A percentile compares a stretch with the other conserved stretches of the same genome.
Evolutionary conservation across 2,113 vertebrate genomes (phyloP).

Genomic region (Eubucco bourcierii): DNA sequence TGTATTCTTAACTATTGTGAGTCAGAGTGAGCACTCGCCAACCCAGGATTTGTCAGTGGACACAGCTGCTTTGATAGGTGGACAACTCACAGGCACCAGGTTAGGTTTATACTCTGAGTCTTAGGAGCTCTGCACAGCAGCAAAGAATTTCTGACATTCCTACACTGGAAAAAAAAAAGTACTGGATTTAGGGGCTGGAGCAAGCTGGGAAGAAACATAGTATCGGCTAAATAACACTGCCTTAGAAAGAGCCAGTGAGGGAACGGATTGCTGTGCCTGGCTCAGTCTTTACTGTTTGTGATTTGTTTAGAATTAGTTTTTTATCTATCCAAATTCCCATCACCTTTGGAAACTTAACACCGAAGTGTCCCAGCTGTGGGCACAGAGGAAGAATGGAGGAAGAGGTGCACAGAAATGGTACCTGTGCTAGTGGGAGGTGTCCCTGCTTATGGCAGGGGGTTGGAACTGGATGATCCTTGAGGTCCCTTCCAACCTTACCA

Average conservation of each 20-base stretch:
- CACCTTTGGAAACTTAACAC: background rate
- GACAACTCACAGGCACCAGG: background rate
- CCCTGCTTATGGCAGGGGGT: too few species aligned
- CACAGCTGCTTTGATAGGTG: background rate
- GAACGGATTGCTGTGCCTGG: background rate
- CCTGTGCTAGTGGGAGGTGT: too few species aligned
- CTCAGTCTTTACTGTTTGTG: background rate
- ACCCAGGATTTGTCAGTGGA: background rate
- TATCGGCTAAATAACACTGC: background rate
- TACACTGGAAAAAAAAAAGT: background rate
- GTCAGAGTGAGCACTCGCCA: background rate
- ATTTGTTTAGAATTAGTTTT: background rate
- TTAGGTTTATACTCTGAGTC: background rate
- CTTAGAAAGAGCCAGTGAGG: background rate
- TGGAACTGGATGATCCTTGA: too few species aligned
- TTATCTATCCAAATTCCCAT: background rate
- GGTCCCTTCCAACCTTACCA: too few species aligned
- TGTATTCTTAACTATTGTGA: background rate
- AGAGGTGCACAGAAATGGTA: background rate
- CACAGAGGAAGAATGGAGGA: background rate
- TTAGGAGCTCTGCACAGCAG: background rate
- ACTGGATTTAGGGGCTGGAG: background rate
- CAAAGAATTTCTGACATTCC: background rate
- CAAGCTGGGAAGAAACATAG: background rate
- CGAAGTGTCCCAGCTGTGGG: background rate